Evolutionary conservation across 2,797 vertebrate species (phyloP).

Genomic region (Ibycter americanus): DNA sequence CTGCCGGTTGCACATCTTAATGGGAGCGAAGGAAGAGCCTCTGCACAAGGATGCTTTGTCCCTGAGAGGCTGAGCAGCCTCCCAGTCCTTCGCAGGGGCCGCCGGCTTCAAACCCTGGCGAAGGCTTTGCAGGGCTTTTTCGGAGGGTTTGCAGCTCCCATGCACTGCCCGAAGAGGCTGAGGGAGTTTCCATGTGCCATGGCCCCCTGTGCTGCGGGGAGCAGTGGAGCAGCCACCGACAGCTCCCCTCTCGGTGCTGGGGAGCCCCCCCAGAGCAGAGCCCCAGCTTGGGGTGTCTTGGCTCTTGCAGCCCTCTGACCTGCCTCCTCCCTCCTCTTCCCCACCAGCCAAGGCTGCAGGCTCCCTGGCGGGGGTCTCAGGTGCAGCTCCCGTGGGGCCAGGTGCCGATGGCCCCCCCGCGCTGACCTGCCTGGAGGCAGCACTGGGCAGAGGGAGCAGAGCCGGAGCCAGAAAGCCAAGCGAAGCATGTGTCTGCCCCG

Average conservation of each 20-base stretch:
- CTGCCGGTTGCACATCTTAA: not conserved
- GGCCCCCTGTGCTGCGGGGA: not conserved
- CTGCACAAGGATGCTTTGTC: not conserved
- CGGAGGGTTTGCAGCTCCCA: not conserved
- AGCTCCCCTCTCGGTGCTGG: not conserved
- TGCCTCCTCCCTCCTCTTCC: not conserved
- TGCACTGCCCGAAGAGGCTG: rapidly evolving
- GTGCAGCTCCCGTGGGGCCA: not conserved
- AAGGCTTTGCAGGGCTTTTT: not conserved
- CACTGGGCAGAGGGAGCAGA: not conserved
- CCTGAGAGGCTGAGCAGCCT: not conserved
- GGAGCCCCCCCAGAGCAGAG: not conserved
- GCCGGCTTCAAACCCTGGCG: not conserved
- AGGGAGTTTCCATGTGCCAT: not conserved
- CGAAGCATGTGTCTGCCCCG: rapidly evolving
- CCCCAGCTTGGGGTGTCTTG: rapidly evolving
- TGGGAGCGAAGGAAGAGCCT: rapidly evolving
- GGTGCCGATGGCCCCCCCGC: rapidly evolving
- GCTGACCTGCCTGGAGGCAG: not conserved
- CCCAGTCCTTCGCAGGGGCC: rapidly evolving
- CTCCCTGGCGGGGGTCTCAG: not conserved
- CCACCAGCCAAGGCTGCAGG: not conserved
- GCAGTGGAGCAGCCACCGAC: not conserved
- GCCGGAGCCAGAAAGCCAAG: not conserved
- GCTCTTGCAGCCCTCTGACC: not conserved